A percentile compares a stretch with the other conserved stretches of the same genome.
Conservation (phyloP, 2,888 invertebrate species). For the Cerceris rybyensis region DNA sequence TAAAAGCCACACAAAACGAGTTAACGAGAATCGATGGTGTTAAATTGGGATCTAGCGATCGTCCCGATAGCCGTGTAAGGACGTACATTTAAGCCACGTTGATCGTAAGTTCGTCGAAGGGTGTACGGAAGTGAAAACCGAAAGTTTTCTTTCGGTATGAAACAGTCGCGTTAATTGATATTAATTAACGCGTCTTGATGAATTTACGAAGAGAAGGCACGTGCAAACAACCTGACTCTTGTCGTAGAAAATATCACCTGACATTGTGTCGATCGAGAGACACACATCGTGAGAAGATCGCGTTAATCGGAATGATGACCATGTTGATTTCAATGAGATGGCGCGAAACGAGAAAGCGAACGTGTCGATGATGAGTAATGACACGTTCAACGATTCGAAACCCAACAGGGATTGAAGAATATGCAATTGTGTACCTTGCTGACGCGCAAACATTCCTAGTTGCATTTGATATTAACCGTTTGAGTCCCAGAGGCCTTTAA, state of each 20-base stretch:
- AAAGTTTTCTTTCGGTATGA: not conserved
- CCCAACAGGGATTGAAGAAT: conserved; percentile 31
- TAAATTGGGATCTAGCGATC: conserved; percentile 8
- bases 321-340: conserved; percentile 44
- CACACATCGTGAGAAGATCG: conserved; percentile 17
- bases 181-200: not conserved
- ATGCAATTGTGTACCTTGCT: conserved; percentile 20
- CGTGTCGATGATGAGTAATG: conserved; percentile 49
- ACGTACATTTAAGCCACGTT: not conserved
- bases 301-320: conserved; percentile 9
- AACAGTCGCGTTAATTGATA: not conserved
- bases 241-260: conserved; percentile 14
- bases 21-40: conserved; percentile 46
- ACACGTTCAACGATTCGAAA: conserved; percentile 36
- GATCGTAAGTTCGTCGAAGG: not conserved
- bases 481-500: no score
- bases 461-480: not conserved
- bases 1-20: conserved; percentile 38
- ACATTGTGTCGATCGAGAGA: conserved; percentile 25
- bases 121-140: not conserved
- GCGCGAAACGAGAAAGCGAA: conserved; percentile 34
- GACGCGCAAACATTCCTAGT: conserved; percentile 10
- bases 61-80: not conserved
- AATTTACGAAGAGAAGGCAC: not conserved
- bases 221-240: not conserved